Evolutionary conservation across 2,797 vertebrate genomes (phyloP).

Genomic region (Cercopithecus petaurista): DNA sequence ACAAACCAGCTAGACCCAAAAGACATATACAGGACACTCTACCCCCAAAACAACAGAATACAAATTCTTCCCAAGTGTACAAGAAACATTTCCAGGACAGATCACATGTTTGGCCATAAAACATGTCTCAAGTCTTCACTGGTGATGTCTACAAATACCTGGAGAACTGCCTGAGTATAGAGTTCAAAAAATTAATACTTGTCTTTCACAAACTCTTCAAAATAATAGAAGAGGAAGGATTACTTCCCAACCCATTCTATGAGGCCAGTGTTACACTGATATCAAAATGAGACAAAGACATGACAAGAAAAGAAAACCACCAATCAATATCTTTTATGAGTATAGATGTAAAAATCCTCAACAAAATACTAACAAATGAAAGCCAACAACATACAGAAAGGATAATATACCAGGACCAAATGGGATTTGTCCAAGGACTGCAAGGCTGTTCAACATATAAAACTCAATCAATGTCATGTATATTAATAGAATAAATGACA

Average conservation of each 20-base stretch:
- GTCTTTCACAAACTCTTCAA: constrained; percentile 18
- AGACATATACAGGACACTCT: neutral
- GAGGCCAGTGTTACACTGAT: neutral
- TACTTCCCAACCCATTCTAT: neutral
- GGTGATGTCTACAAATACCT: constrained; percentile 18
- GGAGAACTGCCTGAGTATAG: no score
- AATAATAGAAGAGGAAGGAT: neutral
- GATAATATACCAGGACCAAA: neutral
- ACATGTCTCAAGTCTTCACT: constrained; percentile 25
- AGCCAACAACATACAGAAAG: neutral
- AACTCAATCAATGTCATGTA: neutral
- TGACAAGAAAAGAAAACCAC: neutral
- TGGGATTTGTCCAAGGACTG: neutral
- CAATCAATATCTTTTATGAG: neutral
- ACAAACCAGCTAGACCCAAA: neutral
- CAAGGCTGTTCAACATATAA: neutral
- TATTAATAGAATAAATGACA: neutral
- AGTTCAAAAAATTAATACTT: constrained; percentile 5
- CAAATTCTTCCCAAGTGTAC: constrained; percentile 11
- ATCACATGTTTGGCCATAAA: constrained; percentile 45
- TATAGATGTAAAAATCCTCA: neutral
- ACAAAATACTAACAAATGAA: neutral
- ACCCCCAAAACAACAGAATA: neutral
- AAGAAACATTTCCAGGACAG: constrained; percentile 22
- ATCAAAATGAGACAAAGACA: constrained; percentile 40